phyloP scores from a whole-genome alignment of 2,113 vertebrate species.

The Petrocephalus microphthalmus region DNA sequence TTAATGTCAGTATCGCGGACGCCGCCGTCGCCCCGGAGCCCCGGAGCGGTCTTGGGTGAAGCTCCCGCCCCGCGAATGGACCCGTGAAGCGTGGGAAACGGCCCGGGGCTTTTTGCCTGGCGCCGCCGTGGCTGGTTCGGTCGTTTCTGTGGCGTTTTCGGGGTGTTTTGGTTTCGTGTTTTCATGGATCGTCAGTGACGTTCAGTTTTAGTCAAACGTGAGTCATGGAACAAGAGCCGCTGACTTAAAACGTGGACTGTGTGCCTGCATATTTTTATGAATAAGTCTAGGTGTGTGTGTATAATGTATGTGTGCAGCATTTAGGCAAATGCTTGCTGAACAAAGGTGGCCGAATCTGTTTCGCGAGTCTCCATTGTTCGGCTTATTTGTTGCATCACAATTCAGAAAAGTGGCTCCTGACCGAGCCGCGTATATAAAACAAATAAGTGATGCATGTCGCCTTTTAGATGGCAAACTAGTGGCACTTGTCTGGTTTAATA shows the following conservation, averaged over 20 bases:
- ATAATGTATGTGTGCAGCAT: neutral
- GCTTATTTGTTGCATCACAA: neutral
- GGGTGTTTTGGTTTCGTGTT: neutral
- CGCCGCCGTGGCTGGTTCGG: neutral
- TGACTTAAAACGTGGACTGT: neutral
- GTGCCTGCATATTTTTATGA: neutral
- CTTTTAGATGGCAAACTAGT: neutral
- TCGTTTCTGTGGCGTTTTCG: neutral
- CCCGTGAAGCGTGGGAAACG: no score
- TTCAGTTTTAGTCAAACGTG: neutral
- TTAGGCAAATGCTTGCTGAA: neutral
- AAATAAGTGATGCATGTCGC: neutral
- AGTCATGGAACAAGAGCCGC: neutral
- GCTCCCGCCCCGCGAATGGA: no score
- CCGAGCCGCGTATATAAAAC: neutral
- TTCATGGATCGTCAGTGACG: neutral
- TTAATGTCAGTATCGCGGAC: no score
- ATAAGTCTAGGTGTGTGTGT: neutral
- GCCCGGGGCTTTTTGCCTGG: neutral
- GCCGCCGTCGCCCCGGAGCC: no score
- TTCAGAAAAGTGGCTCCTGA: neutral
- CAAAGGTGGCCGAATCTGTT: neutral
- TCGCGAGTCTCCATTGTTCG: neutral
- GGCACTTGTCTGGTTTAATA: neutral
- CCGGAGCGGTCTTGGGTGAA: no score